A percentile compares a stretch with the other conserved stretches of the same genome.
phyloP scores from a whole-genome alignment of 2,113 vertebrate species.

The Oncorhynchus gorbuscha region DNA sequence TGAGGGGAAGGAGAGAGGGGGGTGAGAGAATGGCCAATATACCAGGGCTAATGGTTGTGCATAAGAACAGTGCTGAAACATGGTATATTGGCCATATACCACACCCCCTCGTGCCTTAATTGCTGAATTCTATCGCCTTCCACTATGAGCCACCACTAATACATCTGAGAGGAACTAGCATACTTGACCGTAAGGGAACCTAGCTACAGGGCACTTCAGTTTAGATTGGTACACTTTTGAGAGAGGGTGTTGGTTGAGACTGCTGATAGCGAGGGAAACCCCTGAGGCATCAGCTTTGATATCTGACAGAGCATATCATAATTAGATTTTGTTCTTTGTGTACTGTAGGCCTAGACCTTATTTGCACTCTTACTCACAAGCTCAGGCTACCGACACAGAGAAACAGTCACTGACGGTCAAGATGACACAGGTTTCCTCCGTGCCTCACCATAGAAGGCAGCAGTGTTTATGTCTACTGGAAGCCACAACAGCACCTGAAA shows the following conservation, averaged over 20 bases:
- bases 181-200: neutral
- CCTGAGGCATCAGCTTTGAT: neutral
- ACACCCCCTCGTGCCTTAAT: too few relatives aligned
- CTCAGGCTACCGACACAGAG: neutral
- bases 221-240: neutral
- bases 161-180: neutral
- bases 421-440: conserved; percentile 1
- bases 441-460: conserved; percentile 68
- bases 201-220: neutral
- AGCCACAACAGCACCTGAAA: conserved; percentile 46
- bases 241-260: neutral
- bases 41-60: too few relatives aligned
- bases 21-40: too few relatives aligned
- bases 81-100: too few relatives aligned
- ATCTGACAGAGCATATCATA: conserved; percentile 4
- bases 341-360: neutral
- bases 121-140: neutral
- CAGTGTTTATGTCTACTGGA: conserved; percentile 27
- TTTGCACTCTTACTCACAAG: neutral
- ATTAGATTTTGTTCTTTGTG: neutral
- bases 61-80: too few relatives aligned
- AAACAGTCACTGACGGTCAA: neutral
- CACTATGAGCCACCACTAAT: neutral
- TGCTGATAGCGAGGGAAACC: neutral
- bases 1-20: too few relatives aligned